phyloP scores from a whole-genome alignment of 2,113 vertebrate species.

The Anarhynchus alexandrinus region DNA sequence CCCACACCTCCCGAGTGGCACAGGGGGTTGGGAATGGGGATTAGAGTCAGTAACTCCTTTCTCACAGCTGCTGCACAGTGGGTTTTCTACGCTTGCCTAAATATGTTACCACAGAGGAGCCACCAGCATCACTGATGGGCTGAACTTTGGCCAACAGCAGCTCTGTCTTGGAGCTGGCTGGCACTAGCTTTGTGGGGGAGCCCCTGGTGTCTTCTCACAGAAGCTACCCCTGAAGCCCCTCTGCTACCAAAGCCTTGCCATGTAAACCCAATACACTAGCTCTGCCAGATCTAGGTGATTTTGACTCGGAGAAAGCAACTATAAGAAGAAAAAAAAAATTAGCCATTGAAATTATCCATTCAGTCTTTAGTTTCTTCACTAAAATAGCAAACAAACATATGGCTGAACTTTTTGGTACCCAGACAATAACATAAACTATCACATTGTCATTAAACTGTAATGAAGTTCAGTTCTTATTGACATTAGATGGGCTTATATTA shows the following conservation, averaged over 20 bases:
- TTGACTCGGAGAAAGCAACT: background rate
- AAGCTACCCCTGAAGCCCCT: background rate
- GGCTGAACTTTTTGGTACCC: background rate
- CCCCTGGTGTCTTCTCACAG: background rate
- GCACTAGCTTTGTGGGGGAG: background rate
- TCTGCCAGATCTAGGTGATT: background rate
- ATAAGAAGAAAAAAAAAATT: background rate
- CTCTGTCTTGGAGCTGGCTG: background rate
- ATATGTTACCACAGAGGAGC: background rate
- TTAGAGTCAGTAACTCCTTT: background rate
- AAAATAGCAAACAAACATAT: background rate
- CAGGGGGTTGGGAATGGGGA: background rate
- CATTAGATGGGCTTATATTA: background rate
- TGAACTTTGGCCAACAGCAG: background rate
- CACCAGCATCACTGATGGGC: background rate
- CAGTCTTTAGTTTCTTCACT: background rate
- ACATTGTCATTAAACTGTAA: background rate
- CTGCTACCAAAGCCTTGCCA: background rate
- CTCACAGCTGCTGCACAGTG: background rate
- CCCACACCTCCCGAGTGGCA: fast-evolving
- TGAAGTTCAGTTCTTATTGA: background rate
- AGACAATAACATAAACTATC: background rate
- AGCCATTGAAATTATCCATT: background rate
- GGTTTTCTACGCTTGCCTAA: fast-evolving
- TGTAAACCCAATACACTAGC: background rate